Base-by-base conservation (phyloP, 2,113 vertebrate genomes). In the Podocnemis expansa region DNA sequence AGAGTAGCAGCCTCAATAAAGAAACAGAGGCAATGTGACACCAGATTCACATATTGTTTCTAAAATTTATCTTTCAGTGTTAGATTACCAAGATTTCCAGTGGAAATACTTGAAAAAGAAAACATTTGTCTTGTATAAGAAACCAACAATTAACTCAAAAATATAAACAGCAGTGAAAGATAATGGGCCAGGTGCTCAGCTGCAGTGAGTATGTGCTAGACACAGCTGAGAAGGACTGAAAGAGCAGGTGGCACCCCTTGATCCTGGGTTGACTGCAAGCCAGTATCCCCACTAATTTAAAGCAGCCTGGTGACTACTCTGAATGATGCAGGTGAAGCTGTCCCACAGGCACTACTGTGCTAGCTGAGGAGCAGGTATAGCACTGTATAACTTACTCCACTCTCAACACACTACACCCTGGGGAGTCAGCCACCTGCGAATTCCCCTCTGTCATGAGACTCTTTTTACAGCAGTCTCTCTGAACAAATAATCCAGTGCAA, bases 101-200 rank as follows among this genome's bases (percentile, higher is more conserved):
- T 92, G 73, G 76, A 96, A 95, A 90, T 94, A 55, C 83, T 45
- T 88, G 78, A 90, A 82, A 84, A 94, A 52, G 91, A 89, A 75
- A 89, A 82, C 78, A 79, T 96, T 97, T 89, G 47, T 70, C 51
- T 17, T 91, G 80, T 95, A 94, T 95, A 96, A 96, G 78, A 87
- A 84, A 52, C 0, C 0, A 94, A 84, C 91, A 3, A 78, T 96
- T 92, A 51, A 85, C 88, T 85, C 95, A 88, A 87, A 58, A 41
- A 58, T 81, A 17, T 70, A 93, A n/a, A 80, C 49, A 83, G 79
- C 47, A 81, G 24, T 82, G 67, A 82, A 95, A 73, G 90, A 47
- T 52, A 21, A 70, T 54, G 56, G 49, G 9, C 52, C 43, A 70
- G 49, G 25, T 94, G 89, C 78, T 92, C 51, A 82, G 75, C 43